Evolutionary conservation across 2,888 invertebrate species (phyloP), one percentile per base, ranked within the genome.

Genomic region (Diaperis boleti): DNA sequence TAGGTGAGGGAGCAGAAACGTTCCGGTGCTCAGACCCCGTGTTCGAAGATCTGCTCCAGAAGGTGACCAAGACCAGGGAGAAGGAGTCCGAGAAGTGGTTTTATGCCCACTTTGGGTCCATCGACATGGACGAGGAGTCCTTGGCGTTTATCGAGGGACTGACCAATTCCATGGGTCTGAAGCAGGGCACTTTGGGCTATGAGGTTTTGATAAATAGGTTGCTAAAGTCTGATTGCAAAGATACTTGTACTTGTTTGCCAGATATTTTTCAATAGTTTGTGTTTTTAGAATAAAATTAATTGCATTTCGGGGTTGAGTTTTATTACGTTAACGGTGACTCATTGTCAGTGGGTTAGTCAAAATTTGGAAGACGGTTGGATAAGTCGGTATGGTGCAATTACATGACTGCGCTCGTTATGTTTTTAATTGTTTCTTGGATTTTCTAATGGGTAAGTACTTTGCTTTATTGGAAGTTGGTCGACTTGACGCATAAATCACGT

Each of bases 11-110:
- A 22, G 33, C 39, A 37, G 17, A 20, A 15, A n/a, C 10, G 1
- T 37, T 37, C 37, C 1, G 4, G 11, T 37, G 37, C 11, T 14
- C 13, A 8, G 13, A 15, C 11, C 13, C 13, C 10, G 37, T 37
- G 8, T 14, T 14, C 11, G 37, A 37, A 37, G 73, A 75, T 61
- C 62, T 75, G 47, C 50, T 74, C 22, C 70, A 71, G 8, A 71
- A 73, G 61, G 71, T 72, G 6, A 71, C 69, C 13, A 71, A 70
- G 45, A 37, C 73, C 14, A 69, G 68, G 13, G 66, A 67, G 42
- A 22, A 67, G 5, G 15, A 45, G 20, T 55, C 50, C 10, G 70
- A 69, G 11, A 67, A 67, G 52, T 33, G 39, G 33, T 54, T 57
- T 17, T 37, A 52, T 1, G 50, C 50, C 3, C 22, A 50, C 8